Conservation (phyloP, 1,140 invertebrate species). For the Hyphantria cunea region DNA sequence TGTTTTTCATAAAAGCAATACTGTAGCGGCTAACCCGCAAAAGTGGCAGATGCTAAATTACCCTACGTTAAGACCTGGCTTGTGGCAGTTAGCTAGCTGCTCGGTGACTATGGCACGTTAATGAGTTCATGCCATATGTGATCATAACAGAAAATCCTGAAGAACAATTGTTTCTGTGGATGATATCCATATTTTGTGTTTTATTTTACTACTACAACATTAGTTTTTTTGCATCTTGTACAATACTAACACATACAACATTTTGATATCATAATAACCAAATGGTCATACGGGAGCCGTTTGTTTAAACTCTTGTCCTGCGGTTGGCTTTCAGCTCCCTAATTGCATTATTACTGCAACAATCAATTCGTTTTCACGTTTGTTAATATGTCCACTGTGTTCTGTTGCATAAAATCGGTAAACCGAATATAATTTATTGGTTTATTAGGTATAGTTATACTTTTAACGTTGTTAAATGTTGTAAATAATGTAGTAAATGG, state of each 20-base stretch:
- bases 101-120: slow-evolving; percentile 45
- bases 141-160: slow-evolving; percentile 34
- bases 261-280: neutral
- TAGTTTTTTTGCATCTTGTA: slow-evolving; percentile 7
- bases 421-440: no score
- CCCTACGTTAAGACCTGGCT: slow-evolving; percentile 63
- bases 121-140: slow-evolving; percentile 50
- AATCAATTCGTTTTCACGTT: neutral
- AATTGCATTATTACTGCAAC: neutral
- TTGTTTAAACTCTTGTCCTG: neutral
- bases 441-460: no score
- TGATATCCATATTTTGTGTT: slow-evolving; percentile 25
- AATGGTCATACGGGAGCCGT: neutral
- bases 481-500: no score
- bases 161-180: slow-evolving; percentile 34
- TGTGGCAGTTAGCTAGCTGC: slow-evolving; percentile 45
- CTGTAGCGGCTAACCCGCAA: slow-evolving; percentile 9
- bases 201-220: slow-evolving; percentile 19
- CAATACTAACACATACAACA: neutral
- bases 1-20: slow-evolving; percentile 26
- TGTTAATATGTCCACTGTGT: neutral
- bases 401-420: neutral
- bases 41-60: slow-evolving; percentile 53
- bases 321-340: neutral
- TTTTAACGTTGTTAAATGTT: no score